Conservation (phyloP, 2,888 invertebrate genomes). For the Drosophila rubida region DNA sequence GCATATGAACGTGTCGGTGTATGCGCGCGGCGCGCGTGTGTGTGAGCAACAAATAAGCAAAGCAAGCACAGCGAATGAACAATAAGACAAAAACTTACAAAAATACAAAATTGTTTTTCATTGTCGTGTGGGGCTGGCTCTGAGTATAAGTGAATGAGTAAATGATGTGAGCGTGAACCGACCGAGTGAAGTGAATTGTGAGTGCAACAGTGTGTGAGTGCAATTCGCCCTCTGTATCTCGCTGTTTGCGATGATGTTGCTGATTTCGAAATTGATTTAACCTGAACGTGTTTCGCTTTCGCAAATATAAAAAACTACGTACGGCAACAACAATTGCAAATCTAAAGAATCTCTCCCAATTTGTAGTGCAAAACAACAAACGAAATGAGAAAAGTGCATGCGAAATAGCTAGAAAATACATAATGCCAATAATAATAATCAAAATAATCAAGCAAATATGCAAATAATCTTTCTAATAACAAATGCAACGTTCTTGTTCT, state of each 20-base stretch:
- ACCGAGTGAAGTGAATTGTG: conserved; percentile 13
- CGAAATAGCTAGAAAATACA: conserved; percentile 44
- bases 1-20: conserved; percentile 39
- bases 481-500: conserved; percentile 27
- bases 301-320: conserved; percentile 52
- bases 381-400: conserved; percentile 48
- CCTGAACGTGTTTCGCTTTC: conserved; percentile 67
- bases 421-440: conserved; percentile 18
- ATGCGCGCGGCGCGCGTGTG: conserved; percentile 39
- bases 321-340: conserved; percentile 42
- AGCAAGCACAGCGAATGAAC: conserved; percentile 60
- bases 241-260: conserved; percentile 51
- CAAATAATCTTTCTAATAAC: conserved; percentile 11
- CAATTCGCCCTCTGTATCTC: conserved; percentile 32
- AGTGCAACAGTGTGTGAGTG: conserved; percentile 46
- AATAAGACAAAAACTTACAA: conserved; percentile 63
- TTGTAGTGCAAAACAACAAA: conserved; percentile 42
- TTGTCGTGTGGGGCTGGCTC: conserved; percentile 47
- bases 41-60: conserved; percentile 68
- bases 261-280: conserved; percentile 76
- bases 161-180: conserved; percentile 16
- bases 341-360: conserved; percentile 20
- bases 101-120: conserved; percentile 60
- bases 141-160: conserved; percentile 28
- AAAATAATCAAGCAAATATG: conserved; percentile 11